These are phyloP conservation scores for Somateria mollissima DNA, from an alignment of 2,797 vertebrate species.

Conservation along the genomic window DNA sequence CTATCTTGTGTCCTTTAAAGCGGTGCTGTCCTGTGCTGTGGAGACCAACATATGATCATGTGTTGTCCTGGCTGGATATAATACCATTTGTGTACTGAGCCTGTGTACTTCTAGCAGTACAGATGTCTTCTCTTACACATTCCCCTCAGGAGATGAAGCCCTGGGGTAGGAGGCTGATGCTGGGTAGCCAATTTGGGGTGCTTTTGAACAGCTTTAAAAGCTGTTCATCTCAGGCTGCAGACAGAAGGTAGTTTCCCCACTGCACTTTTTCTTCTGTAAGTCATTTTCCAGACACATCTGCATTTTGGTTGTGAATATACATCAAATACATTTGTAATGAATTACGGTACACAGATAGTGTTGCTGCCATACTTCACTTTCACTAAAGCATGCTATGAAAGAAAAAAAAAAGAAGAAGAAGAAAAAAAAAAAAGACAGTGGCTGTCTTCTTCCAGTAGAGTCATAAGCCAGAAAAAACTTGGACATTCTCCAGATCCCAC, in stretches of 20 bases:
- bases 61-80: not conserved
- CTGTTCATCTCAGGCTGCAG: not conserved
- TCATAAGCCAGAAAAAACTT: not conserved
- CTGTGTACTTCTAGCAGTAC: not conserved
- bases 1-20: not conserved
- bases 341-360: not conserved
- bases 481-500: not conserved
- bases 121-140: not conserved
- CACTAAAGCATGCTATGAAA: not conserved
- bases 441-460: not conserved
- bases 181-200: not conserved
- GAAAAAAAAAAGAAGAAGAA: not conserved
- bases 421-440: not conserved
- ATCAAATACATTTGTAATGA: not conserved
- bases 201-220: not conserved
- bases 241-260: not conserved
- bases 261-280: not conserved
- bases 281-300: not conserved
- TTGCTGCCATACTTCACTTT: not conserved
- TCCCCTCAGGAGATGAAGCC: not conserved
- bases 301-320: not conserved
- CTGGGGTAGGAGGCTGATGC: not conserved
- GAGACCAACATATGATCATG: not conserved
- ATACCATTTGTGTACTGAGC: not conserved
- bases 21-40: not conserved